Base-by-base conservation (phyloP, 2,888 invertebrate genomes). In the Diadegma fenestrale region DNA sequence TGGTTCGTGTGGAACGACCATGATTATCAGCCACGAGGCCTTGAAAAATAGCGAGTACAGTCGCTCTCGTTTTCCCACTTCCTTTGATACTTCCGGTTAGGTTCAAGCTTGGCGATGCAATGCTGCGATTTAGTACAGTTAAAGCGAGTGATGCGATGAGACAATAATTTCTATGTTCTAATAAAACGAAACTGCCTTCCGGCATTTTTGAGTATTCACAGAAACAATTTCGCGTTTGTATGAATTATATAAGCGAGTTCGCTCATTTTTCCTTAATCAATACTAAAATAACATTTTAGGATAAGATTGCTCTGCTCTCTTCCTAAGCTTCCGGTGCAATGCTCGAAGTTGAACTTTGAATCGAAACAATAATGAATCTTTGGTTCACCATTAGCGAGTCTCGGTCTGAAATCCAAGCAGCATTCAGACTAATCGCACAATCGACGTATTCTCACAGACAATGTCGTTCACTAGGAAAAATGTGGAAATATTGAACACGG, bases 1-100 rank as follows among this genome's bases (percentile, higher is more conserved):
- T 80, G 76, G 76, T 73, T 87, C 85, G 75, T 63, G 87, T 76
- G 87, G 81, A 87, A 87, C 87, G 85, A 84, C 81, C 75, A 63
- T 78, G 75, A 85, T 85, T 85, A 82, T 73, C 72, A 45, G 41
- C 71, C 58, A 26, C 75, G 51, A 82, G 78, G 61, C 85, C 85
- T 82, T 80, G 77, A 85, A 68, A 79, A 77, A 61, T 66, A 19
- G 61, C 45, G 63, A 19, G 58, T 75, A 58, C 30, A 33, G 14
- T 43, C 14, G 58, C 71, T 63, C 61, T 37, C 77, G n/a, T 22
- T 80, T 48, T 37, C 26, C 26, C 41, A 37, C 48, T 76, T 69
- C 61, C 26, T 58, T 37, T 26, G 41, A 12, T 63, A 78, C 51
- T 80, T 80, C 51, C 51, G 41, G 73, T 41, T 19, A 3, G 30